A percentile compares a stretch with the other conserved stretches of the same genome.
Conservation (phyloP, 2,113 vertebrate species). For the Peromyscus californicus region DNA sequence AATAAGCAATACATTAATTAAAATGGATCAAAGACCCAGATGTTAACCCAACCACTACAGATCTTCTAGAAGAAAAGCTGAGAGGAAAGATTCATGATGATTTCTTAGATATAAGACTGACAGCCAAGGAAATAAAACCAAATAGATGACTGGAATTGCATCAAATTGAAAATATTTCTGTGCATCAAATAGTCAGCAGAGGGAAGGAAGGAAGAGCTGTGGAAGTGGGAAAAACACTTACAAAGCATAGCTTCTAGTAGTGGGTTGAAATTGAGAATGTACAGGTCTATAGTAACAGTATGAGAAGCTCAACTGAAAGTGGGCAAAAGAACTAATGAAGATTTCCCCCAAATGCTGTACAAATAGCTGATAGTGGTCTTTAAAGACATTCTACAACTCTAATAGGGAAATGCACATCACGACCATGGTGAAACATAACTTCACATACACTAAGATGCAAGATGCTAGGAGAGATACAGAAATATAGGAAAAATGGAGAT, state of each 20-base stretch:
- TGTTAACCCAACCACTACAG: neutral
- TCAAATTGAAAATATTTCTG: neutral
- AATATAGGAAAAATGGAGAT: neutral
- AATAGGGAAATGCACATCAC: neutral
- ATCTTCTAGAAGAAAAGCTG: neutral
- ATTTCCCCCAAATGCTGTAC: neutral
- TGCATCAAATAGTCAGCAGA: neutral
- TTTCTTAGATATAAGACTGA: neutral
- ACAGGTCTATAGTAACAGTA: neutral
- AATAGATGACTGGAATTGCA: neutral
- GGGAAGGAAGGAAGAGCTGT: neutral
- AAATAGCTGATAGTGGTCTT: neutral
- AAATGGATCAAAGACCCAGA: neutral
- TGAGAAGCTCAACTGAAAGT: neutral
- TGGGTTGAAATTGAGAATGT: neutral
- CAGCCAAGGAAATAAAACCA: neutral
- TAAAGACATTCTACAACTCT: neutral
- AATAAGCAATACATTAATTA: neutral
- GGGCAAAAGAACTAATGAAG: neutral
- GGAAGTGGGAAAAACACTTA: neutral
- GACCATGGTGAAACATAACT: neutral
- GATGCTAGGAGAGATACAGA: neutral
- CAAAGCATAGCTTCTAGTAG: neutral
- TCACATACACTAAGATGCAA: neutral
- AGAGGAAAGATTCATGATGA: neutral